Percentiles rank a stretch among this genome's conserved stretches.
Evolutionary conservation across 2,113 vertebrate species (phyloP).

Genomic region (Columbina picui): DNA sequence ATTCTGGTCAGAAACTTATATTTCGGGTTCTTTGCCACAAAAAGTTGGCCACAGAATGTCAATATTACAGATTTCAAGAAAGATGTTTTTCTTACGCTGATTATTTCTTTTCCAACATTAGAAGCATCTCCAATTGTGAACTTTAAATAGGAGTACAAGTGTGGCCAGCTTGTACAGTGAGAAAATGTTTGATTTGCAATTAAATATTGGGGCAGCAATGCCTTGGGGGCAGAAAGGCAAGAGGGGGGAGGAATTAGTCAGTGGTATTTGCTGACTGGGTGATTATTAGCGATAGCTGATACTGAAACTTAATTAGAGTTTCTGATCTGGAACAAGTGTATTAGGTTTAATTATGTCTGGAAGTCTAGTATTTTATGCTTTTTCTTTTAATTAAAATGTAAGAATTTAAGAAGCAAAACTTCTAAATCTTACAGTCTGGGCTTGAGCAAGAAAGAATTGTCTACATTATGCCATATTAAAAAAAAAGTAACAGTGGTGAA

Average conservation of each 20-base stretch:
- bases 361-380: slow-evolving; percentile 45
- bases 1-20: not conserved
- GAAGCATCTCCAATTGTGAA: slow-evolving; percentile 27
- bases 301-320: slow-evolving; percentile 60
- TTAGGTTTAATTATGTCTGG: slow-evolving; percentile 67
- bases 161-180: not conserved
- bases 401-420: slow-evolving; percentile 19
- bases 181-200: slow-evolving; percentile 67
- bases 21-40: not conserved
- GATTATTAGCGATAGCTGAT: slow-evolving; percentile 63
- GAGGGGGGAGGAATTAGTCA: not conserved
- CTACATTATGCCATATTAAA: not conserved
- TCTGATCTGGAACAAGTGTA: slow-evolving; percentile 41
- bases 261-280: slow-evolving; percentile 33
- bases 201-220: slow-evolving; percentile 15
- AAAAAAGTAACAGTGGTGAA: not conserved
- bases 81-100: not conserved
- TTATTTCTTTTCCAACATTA: slow-evolving; percentile 5
- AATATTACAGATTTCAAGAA: not conserved
- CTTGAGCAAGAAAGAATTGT: not conserved
- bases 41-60: not conserved
- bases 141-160: slow-evolving; percentile 40
- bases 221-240: slow-evolving; percentile 23
- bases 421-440: not conserved
- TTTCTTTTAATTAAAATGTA: slow-evolving; percentile 61